Base-by-base conservation (phyloP, 2,888 invertebrate genomes). In the Opisthograptis luteolata region DNA sequence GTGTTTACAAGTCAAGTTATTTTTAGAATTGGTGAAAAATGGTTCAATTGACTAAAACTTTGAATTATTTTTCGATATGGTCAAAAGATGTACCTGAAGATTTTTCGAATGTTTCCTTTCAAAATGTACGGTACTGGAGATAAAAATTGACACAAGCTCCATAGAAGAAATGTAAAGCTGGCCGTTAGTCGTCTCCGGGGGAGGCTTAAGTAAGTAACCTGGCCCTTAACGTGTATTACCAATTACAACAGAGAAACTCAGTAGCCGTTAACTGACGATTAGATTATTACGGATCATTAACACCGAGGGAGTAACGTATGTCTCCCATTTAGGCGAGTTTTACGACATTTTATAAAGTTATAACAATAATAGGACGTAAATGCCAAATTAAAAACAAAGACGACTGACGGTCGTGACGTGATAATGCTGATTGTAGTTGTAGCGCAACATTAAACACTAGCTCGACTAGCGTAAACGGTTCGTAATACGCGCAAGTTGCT, bases 401-500 rank as follows among this genome's bases (percentile, higher is more conserved):
- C 45, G 14, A 48, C 53, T 22, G 45, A 40, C 43, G 34, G 41
- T 52, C 62, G 63, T 64, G 62, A 63, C 62, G 63, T 64, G 62
- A 65, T 64, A 36, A 53, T 55, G 39, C 34, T 22, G 10, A 9
- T n/a, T n/a, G n/a, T 25, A 45, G 51, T 57, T 55, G 50, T 52
- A 55, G 50, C 39, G 46, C 43, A 60, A 59, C 55, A 61, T n/a
- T 68, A 55, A 67, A 68, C 62, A 56, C 55, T 60, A 51, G 53
- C 47, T 45, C 60, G 57, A 56, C 55, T 60, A 51, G 53, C 47
- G 47, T 61, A 58, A 60, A 54, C 48, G 54, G 68, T 65, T 66
- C 60, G 63, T 66, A 70, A 68, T 51, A 52, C 54, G 53, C 34
- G 53, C 50, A 50, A 55, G 53, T 61, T 61, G 51, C 45, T 34